These are phyloP conservation scores for Macquaria australasica DNA, from an alignment of 2,113 vertebrate genomes.

Conservation along the genomic window DNA sequence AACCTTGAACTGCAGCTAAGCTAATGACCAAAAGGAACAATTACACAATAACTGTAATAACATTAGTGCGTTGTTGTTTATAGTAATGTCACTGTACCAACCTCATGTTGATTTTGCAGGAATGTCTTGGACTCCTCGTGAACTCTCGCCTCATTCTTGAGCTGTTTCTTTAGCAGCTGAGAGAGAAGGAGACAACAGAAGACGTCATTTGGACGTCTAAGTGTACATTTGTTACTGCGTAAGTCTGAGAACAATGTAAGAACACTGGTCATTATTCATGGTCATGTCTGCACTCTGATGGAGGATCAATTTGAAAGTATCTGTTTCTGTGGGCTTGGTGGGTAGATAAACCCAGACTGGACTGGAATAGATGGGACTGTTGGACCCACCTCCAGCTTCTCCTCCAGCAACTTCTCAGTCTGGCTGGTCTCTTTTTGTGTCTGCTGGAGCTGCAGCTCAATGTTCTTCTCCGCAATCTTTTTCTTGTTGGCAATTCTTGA, in stretches of 20 bases:
- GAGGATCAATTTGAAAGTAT: background rate
- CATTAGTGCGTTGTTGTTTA: background rate
- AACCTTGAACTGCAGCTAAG: background rate
- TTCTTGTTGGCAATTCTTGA: background rate
- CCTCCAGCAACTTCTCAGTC: conserved; percentile 35
- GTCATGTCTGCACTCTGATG: background rate
- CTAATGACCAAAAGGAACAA: background rate
- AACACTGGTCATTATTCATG: background rate
- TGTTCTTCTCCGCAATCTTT: background rate
- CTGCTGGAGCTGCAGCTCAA: conserved; percentile 23
- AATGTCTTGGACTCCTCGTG: conserved; percentile 41
- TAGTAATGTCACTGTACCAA: conserved; percentile 19
- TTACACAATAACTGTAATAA: background rate
- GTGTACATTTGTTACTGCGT: background rate
- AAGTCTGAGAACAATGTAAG: background rate
- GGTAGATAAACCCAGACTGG: no score
- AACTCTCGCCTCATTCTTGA: conserved; percentile 37
- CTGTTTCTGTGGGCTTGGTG: background rate
- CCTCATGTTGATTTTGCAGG: conserved; percentile 55
- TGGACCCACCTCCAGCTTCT: conserved; percentile 55
- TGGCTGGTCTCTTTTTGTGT: conserved; percentile 13
- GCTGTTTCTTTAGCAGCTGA: conserved; percentile 50
- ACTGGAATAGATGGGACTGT: background rate
- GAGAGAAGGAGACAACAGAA: background rate
- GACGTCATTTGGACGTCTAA: background rate